Base-by-base conservation (phyloP, 2,797 vertebrate genomes). In the Antrozous pallidus region DNA sequence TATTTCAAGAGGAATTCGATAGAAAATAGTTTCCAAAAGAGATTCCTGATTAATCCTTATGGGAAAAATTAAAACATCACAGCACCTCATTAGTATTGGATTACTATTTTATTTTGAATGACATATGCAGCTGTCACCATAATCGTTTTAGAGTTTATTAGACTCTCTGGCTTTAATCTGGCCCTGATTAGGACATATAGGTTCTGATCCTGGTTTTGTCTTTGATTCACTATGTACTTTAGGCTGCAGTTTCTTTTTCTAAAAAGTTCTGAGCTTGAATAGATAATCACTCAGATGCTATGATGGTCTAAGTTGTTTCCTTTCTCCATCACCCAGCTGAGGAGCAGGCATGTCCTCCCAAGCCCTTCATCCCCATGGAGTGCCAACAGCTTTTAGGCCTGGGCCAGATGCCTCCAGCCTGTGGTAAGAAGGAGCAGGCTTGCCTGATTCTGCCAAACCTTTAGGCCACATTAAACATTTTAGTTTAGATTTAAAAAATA, bases 401-500 rank as follows among this genome's bases (percentile, higher is more conserved):
- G 58, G 61, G 22, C 81, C 26, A 61, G 45, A 58, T 58, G 54
- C 63, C 58, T 81, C 22, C 47, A 71, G 79, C 45, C 86, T 80
- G 4, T 31, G 81, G 88, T 8, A 6, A 4, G 81, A 89, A 94
- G 33, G 11, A 77, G 61, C 10, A 22, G 49, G 49, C 65, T 92
- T 26, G 70, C 6, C 58, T 33, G n/a, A 38, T 67, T 82, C 16
- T 97, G 95, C 88, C 96, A 94, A 94, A 95, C 88, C 84, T 94
- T 85, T 93, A 84, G 83, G 79, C 87, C 42, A 42, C 73, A 22
- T 75, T 85, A 83, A 58, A 86, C 87, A 92, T 73, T 90, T 94
- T 80, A 58, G n/a, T 67, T 95, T 77, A 83, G 88, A 91, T 97
- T 97, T 94, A 94, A 96, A 95, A 93, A 81, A 96, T 83, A 97